Percentiles rank a stretch among this genome's conserved stretches.
Conservation (phyloP, 2,797 vertebrate species). For the Tadarida brasiliensis region DNA sequence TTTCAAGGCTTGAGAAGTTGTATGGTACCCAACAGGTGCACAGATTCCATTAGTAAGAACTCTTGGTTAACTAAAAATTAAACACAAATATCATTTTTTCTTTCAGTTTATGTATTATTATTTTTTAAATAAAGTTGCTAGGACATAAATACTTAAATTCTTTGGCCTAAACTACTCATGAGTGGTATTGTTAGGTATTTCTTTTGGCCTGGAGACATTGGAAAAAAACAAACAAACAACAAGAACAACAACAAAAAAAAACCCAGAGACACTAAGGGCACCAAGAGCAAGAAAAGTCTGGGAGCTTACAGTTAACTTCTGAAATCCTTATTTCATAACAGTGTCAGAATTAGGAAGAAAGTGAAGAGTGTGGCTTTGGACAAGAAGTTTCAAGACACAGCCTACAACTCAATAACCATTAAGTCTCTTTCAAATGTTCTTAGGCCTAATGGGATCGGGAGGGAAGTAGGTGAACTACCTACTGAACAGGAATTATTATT, state of each 20-base stretch:
- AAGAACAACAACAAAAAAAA: neutral
- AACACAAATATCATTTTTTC: neutral
- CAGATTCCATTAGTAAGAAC: neutral
- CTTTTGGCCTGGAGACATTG: neutral
- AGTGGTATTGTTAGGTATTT: neutral
- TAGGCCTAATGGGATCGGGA: neutral
- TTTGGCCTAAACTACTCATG: neutral
- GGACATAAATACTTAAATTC: slow-evolving; percentile 21
- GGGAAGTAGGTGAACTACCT: neutral
- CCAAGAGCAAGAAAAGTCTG: neutral
- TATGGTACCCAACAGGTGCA: neutral
- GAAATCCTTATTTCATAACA: neutral
- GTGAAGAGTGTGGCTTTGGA: neutral
- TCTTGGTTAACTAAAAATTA: slow-evolving; percentile 26
- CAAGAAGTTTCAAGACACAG: slow-evolving; percentile 42
- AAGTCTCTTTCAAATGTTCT: neutral
- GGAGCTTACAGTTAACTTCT: neutral
- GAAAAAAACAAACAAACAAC: neutral
- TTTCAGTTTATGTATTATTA: neutral
- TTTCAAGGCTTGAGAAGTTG: slow-evolving; percentile 29
- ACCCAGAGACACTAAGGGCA: neutral
- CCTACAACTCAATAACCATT: neutral
- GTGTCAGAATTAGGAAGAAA: neutral
- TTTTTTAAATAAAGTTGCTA: neutral
- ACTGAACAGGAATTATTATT: neutral